phyloP scores from a whole-genome alignment of 2,888 invertebrate genomes.

The Tortrix viridana region DNA sequence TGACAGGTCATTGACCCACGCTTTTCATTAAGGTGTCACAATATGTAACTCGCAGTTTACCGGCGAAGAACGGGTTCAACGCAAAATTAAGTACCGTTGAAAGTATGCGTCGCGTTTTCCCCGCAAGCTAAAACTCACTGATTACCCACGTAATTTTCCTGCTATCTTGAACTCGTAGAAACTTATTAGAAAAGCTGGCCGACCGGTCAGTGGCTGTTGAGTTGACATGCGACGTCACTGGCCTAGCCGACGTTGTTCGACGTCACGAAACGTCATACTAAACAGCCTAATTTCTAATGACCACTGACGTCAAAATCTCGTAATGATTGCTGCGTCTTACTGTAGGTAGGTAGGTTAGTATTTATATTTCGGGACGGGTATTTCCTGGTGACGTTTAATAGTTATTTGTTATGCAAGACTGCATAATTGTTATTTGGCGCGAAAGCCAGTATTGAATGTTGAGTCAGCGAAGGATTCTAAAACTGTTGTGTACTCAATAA shows the following conservation, averaged over 20 bases:
- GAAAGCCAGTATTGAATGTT: too few relatives aligned
- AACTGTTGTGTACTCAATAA: too few relatives aligned
- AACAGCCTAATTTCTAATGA: slow-evolving; percentile 1
- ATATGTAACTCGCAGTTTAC: slow-evolving; percentile 5
- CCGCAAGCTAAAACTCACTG: slow-evolving; percentile 12
- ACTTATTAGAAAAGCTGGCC: slow-evolving; percentile 20
- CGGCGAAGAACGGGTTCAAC: slow-evolving; percentile 11
- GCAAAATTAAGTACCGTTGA: slow-evolving; percentile 20
- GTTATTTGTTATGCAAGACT: slow-evolving; percentile 11
- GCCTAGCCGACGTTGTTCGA: slow-evolving; percentile 1
- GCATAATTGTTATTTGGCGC: too few relatives aligned
- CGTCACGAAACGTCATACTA: slow-evolving; percentile 7
- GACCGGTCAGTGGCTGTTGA: slow-evolving; percentile 19
- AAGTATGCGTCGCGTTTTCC: slow-evolving; percentile 28
- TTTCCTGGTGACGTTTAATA: not conserved
- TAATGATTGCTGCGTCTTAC: not conserved
- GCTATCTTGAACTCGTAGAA: slow-evolving; percentile 15
- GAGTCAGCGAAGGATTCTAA: too few relatives aligned
- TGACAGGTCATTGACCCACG: not conserved
- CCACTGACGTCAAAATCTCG: slow-evolving; percentile 2
- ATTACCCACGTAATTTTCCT: slow-evolving; percentile 27
- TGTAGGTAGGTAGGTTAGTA: not conserved
- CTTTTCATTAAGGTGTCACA: not conserved
- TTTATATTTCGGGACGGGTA: not conserved
- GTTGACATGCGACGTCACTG: slow-evolving; percentile 14